Conservation (phyloP, 2,113 vertebrate genomes). For the Cyprinodon variegatus region DNA sequence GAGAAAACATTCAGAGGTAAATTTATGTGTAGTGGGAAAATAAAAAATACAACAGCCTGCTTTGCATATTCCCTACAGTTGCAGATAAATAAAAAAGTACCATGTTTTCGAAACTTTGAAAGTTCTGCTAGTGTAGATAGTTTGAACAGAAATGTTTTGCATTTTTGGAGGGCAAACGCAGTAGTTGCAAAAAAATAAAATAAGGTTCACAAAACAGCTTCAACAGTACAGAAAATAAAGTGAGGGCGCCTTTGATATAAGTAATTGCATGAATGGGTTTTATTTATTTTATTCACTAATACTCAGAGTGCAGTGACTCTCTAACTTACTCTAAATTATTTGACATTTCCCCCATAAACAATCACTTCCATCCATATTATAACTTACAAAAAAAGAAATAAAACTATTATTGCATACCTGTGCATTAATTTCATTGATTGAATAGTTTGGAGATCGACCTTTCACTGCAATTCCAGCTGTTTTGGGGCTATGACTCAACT, state of each 20-base stretch:
- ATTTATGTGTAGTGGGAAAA: not conserved
- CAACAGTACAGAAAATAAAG: not conserved
- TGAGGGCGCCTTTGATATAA: not conserved
- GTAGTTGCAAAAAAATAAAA: not conserved
- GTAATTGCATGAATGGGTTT: not conserved
- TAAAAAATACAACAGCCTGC: not conserved
- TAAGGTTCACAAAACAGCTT: not conserved
- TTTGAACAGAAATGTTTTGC: not conserved
- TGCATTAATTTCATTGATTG: too few relatives aligned
- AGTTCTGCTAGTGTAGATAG: not conserved
- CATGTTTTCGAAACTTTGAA: not conserved
- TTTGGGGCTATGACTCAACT: not conserved
- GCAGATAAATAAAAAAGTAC: not conserved
- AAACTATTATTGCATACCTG: too few relatives aligned
- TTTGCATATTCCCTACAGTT: not conserved
- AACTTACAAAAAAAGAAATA: not conserved
- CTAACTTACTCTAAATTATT: not conserved
- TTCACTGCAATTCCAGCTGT: not conserved
- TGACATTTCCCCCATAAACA: not conserved
- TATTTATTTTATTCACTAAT: not conserved
- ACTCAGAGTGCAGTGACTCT: not conserved
- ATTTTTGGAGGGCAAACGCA: not conserved
- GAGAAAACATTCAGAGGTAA: conserved; percentile 87
- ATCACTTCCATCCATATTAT: not conserved
- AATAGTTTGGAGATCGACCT: not conserved